Base-by-base conservation (phyloP, 2,797 vertebrate species). In the Morelia viridis region DNA sequence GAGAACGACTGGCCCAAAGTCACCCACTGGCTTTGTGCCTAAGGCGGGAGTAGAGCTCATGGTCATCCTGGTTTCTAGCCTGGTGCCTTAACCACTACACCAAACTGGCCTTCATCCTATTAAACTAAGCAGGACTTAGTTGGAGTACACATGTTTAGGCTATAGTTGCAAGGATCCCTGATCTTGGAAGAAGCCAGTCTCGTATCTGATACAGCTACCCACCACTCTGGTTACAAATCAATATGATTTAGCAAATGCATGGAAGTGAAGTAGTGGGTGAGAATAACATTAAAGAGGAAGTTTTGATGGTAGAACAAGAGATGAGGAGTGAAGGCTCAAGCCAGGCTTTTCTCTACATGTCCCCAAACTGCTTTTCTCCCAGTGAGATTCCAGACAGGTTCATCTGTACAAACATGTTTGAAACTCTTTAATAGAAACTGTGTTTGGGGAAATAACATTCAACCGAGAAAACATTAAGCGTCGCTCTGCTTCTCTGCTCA, bases 261-360 rank as follows among this genome's bases (percentile, higher is more conserved):
- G 41, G 87, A 22, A 17, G 60, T 17, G 17, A 71, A 46, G 9
- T 46, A 5, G 57, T 31, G 41, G 41, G 41, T 41, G 41, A 35
- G 57, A 89, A 24, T 26, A 83, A 31, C 31, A 10, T 46, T 57
- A 56, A 15, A 60, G 57, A 22, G 71, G 8, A 5, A 1, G 28
- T 58, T 53, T 85, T 80, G 60, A 11, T 35, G n/a, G 35, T 17
- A 92, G 95, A 95, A 76, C 87, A 46, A 46, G 15, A 62, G 3
- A 46, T 17, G 41, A 61, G 8, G 31, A 31, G 1, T 22, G 65
- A 24, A n/a, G 31, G 26, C 41, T 90, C 0, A 0, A 80, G 76
- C 19, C 76, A 26, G 17, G 4, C 11, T n/a, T 35, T 85, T 85
- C 17, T 19, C 28, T 84, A 24, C 19, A 4, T 24, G 28, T 8